Evolutionary conservation across 2,797 vertebrate species (phyloP).

Genomic region (Acrocephalus scirpaceus): DNA sequence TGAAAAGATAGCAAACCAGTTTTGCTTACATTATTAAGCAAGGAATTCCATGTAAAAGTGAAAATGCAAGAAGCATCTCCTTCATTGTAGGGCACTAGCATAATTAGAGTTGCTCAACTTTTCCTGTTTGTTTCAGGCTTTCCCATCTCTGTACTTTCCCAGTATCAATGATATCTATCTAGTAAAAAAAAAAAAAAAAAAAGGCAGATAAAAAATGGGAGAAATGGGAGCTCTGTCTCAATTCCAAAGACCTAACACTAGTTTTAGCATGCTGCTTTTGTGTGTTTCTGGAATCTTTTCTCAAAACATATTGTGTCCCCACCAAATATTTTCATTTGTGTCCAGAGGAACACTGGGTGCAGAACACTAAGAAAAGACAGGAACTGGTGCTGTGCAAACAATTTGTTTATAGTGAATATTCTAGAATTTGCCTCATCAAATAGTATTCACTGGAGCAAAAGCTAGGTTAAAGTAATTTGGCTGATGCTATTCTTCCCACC

Average conservation of each 20-base stretch:
- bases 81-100: neutral
- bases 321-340: neutral
- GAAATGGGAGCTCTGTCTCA: neutral
- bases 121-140: neutral
- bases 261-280: neutral
- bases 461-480: neutral
- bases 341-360: neutral
- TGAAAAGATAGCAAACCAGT: neutral
- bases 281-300: neutral
- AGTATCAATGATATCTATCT: neutral
- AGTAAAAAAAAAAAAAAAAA: neutral
- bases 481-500: conserved; percentile 21
- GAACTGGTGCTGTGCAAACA: neutral
- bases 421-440: conserved; percentile 11
- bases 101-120: neutral
- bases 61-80: neutral
- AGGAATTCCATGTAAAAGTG: neutral
- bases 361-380: neutral
- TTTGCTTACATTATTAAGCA: neutral
- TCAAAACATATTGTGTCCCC: neutral
- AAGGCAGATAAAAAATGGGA: neutral
- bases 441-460: neutral
- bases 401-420: neutral
- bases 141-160: neutral
- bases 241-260: neutral